A percentile compares a stretch with the other conserved stretches of the same genome.
Evolutionary conservation across 2,797 vertebrate genomes (phyloP).

Genomic region (Pelochelys cantorii): DNA sequence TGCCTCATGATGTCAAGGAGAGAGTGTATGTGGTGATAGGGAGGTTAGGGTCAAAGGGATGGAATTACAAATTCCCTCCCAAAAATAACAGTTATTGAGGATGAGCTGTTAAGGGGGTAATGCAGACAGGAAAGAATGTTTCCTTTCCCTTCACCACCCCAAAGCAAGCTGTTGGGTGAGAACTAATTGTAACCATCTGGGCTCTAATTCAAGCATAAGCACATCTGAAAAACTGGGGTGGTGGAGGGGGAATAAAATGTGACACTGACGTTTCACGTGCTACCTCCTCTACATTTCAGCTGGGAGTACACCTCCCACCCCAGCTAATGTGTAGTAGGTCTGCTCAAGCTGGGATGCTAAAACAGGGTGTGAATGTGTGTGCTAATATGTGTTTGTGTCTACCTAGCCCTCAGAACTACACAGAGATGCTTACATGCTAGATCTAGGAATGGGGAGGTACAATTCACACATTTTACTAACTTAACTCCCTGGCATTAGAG

Average conservation of each 20-base stretch:
- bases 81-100: background rate
- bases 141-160: background rate
- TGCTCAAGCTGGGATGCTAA: too few relatives aligned
- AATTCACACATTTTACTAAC: background rate
- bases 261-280: too few relatives aligned
- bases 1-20: background rate
- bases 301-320: too few relatives aligned
- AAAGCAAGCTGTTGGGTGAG: background rate
- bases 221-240: background rate
- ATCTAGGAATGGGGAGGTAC: background rate
- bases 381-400: too few relatives aligned
- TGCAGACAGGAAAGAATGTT: background rate
- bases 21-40: background rate
- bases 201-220: background rate
- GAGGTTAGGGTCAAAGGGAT: background rate
- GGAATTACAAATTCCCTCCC: background rate
- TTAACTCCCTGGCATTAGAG: background rate
- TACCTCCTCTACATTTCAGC: too few relatives aligned
- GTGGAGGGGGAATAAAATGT: background rate
- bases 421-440: too few relatives aligned
- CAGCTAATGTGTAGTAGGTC: too few relatives aligned
- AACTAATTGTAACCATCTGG: background rate
- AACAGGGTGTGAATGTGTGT: too few relatives aligned
- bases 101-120: background rate
- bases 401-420: too few relatives aligned